Evolutionary conservation across 2,888 invertebrate genomes (phyloP), one percentile per base, ranked within the genome.

Genomic region (Amaurobius ferox): DNA sequence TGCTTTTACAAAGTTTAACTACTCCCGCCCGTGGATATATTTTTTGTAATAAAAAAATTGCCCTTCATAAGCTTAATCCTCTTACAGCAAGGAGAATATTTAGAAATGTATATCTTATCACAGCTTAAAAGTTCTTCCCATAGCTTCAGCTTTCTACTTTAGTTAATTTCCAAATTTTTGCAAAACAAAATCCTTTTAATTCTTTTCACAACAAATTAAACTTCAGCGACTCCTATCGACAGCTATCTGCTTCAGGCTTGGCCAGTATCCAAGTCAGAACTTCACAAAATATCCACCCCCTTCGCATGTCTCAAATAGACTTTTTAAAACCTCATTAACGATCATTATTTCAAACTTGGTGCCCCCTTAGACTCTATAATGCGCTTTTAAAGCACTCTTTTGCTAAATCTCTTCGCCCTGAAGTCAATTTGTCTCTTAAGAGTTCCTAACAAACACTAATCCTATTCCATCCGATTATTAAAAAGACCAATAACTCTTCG

Each of bases 261-360:
- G 30, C 30, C 35, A 1, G 11, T 7, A n/a, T 66, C 66, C 35
- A 66, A 19, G 32, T 13, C 30, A 32, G 19, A 66, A 66, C 7
- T 66, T 35, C 32, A 23, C 66, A 32, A 32, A 66, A 66, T 66
- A 35, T 32, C 78, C 29, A 26, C 64, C 40, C 32, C 28, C 35
- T 13, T 13, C 32, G n/a, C n/a, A 1, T 19, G 11, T n/a, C 32
- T 32, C 32, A 66, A 66, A 66, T 40, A 39, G 71, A 85, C 83
- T 85, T 85, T 85, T 85, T 85, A 85, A 85, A 76, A 77, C 72
- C 64, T 85, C 83, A 77, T 85, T 85, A 85, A 85, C 66, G 68
- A 67, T 62, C 48, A 68, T 77, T 77, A 85, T 48, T 66, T 39
- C 40, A 72, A 85, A 77, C 71, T 85, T 85, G 39, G 71, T 70